Evolutionary conservation across 2,113 vertebrate species (phyloP), one percentile per base, ranked within the genome.

Genomic region (Hippopotamus amphibius): DNA sequence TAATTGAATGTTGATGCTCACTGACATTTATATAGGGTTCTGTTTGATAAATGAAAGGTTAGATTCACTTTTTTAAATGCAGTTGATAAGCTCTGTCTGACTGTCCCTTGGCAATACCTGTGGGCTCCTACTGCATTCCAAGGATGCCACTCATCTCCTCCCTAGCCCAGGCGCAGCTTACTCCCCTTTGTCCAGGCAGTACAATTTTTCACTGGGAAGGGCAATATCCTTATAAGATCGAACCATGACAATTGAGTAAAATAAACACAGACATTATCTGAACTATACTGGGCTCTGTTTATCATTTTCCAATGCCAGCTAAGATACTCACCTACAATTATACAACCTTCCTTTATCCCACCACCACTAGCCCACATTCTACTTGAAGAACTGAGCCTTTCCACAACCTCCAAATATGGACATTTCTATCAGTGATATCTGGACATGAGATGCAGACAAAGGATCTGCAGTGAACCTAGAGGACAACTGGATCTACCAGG

Each of bases 1-100:
- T 97, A 97, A 97, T 65, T 92, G 89, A 97, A 95, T 97, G 76
- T 63, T 92, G 93, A 96, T 93, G 79, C 26, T 82, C 7, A 59
- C 83, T 96, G 92, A 97, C 53, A 97, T 97, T 98, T 97, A 59
- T 88, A 87, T 15, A 81, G 83, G 63, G 69, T 55, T 93, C 80
- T 95, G 21, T 90, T 90, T 89, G 90, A 84, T 95, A 41, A 96
- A 83, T 97, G 43, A 95, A 97, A 93, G 83, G 55, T 86, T 89
- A 80, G 9, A 68, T 87, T 93, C 72, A 53, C 95, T 93, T 96
- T 92, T 86, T 68, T 0, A 88, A 97, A 37, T 82, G 43, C 41
- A 89, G 13, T 88, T 95, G 65, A 72, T 88, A 96, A 93, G 17
- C 24, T 91, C 57, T 24, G 10, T 80, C 88, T 94, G 50, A 95